A percentile compares a stretch with the other conserved stretches of the same genome.
Conservation (phyloP, 1,140 invertebrate genomes). For the Drosophila triauraria region DNA sequence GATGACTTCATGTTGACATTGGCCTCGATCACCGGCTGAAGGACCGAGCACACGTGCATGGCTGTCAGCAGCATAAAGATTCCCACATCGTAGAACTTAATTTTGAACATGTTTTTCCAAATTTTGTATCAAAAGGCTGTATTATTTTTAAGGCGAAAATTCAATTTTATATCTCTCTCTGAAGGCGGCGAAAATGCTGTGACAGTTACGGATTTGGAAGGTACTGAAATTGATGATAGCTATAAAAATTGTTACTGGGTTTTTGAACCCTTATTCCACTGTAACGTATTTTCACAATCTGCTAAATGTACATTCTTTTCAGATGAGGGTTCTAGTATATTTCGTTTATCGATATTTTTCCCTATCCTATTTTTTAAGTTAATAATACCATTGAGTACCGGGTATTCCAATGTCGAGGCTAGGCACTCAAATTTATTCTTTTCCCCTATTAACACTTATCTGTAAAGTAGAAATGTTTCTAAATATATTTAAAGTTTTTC, state of each 20-base stretch:
- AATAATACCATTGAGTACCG: neutral
- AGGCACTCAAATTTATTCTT: neutral
- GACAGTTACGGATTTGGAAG: neutral
- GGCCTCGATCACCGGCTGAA: constrained; percentile 51
- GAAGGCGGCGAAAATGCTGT: neutral
- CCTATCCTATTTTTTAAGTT: neutral
- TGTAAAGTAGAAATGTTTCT: neutral
- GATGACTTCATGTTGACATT: constrained; percentile 37
- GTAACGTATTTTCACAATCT: too few relatives aligned
- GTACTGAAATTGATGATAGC: neutral
- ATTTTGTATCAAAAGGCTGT: constrained; percentile 8
- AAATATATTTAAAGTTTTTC: neutral
- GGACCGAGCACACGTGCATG: constrained; percentile 40
- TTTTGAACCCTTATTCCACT: neutral
- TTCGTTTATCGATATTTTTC: neutral
- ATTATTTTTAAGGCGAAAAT: neutral
- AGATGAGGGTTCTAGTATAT: neutral
- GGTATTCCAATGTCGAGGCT: neutral
- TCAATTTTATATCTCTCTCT: neutral
- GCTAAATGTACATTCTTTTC: neutral
- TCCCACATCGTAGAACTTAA: constrained; percentile 39
- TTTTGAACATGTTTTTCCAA: constrained; percentile 26
- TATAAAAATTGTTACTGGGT: neutral
- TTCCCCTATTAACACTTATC: neutral
- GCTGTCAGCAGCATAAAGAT: constrained; percentile 39